Conservation (phyloP, 2,113 vertebrate genomes). For the Puffinus mauretanicus region DNA sequence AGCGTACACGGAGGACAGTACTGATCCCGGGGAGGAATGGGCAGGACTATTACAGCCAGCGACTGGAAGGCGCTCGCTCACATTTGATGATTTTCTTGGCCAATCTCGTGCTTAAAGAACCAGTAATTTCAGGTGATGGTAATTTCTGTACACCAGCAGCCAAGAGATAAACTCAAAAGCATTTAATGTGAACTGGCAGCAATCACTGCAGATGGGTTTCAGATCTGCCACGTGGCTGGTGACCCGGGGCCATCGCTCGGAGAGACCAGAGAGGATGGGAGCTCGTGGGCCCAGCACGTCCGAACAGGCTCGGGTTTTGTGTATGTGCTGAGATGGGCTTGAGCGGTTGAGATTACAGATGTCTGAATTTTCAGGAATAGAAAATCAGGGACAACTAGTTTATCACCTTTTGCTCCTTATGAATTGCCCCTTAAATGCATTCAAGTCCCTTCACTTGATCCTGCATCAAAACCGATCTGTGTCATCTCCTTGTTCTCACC, state of each 20-base stretch:
- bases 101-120: neutral
- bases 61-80: neutral
- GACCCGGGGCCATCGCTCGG: fast-evolving
- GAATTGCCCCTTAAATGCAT: neutral
- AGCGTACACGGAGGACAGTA: neutral
- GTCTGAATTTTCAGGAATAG: neutral
- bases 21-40: neutral
- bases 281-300: neutral
- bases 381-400: neutral
- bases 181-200: neutral
- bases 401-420: neutral
- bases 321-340: neutral
- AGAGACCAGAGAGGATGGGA: neutral
- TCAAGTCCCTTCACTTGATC: neutral
- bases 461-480: neutral
- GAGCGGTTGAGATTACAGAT: neutral
- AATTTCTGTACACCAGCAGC: neutral
- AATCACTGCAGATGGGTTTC: neutral
- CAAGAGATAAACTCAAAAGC: neutral
- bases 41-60: neutral
- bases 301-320: neutral
- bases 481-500: neutral
- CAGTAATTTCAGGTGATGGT: neutral
- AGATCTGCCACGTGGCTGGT: neutral
- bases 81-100: neutral